phyloP scores from a whole-genome alignment of 2,113 vertebrate genomes.

The Danionella cerebrum region DNA sequence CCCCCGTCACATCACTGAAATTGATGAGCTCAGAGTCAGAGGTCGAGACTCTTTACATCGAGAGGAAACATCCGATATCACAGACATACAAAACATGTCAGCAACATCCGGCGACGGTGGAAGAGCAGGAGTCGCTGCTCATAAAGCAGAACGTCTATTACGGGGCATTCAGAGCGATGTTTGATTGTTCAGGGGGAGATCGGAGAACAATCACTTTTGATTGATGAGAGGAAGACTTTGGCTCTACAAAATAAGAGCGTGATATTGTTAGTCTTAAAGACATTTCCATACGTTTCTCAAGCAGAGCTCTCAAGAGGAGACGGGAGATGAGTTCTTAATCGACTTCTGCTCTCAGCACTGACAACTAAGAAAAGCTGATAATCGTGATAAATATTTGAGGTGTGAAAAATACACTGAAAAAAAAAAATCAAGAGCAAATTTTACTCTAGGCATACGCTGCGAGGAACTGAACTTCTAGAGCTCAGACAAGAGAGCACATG shows the following conservation, averaged over 20 bases:
- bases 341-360: background rate
- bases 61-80: slow-evolving; percentile 53
- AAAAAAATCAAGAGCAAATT: too few relatives aligned
- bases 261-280: slow-evolving; percentile 10
- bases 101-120: slow-evolving; percentile 46
- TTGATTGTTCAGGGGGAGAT: slow-evolving; percentile 22
- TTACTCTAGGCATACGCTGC: too few relatives aligned
- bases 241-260: background rate
- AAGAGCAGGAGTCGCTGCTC: slow-evolving; percentile 53
- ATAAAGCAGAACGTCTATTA: slow-evolving; percentile 43
- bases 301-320: background rate
- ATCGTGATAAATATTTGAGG: too few relatives aligned
- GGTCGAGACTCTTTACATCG: slow-evolving; percentile 52
- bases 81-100: slow-evolving; percentile 56
- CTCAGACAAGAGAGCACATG: too few relatives aligned
- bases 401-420: too few relatives aligned
- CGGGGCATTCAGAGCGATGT: slow-evolving; percentile 43
- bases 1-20: slow-evolving; percentile 52
- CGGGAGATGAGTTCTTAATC: background rate
- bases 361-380: too few relatives aligned
- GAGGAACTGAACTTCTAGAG: too few relatives aligned
- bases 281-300: background rate
- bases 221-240: background rate
- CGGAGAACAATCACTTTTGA: slow-evolving; percentile 1
- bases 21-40: slow-evolving; percentile 58